Conservation (phyloP, 1,140 invertebrate species). For the Hycleus phaleratus region DNA sequence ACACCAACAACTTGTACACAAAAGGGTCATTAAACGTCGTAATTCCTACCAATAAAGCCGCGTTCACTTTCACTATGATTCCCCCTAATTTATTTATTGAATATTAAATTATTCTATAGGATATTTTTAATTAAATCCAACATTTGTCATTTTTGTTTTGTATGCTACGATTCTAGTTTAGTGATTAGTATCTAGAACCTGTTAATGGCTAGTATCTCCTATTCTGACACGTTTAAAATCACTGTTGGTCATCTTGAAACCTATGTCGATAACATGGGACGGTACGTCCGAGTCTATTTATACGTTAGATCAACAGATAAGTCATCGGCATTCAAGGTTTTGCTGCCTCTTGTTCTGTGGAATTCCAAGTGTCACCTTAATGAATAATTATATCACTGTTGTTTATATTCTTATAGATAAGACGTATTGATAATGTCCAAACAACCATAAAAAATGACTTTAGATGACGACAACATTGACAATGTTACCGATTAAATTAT, state of each 20-base stretch:
- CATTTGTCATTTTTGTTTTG: no score
- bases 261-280: slow-evolving; percentile 1
- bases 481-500: slow-evolving; percentile 14
- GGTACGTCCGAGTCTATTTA: slow-evolving; percentile 10
- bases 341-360: no score
- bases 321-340: slow-evolving; percentile 8
- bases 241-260: slow-evolving; percentile 5
- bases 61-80: slow-evolving; percentile 3
- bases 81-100: no score
- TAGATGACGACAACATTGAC: slow-evolving; percentile 2
- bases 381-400: slow-evolving; percentile 25
- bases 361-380: slow-evolving; percentile 23
- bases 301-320: slow-evolving; percentile 7
- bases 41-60: not conserved
- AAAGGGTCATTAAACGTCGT: slow-evolving; percentile 10
- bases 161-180: no score
- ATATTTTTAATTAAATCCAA: no score
- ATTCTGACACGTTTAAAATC: slow-evolving; percentile 8
- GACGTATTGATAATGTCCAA: slow-evolving; percentile 9
- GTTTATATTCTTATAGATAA: slow-evolving; percentile 20
- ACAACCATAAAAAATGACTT: slow-evolving; percentile 15
- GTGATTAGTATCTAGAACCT: slow-evolving; percentile 1
- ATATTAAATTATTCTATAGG: no score
- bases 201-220: slow-evolving; percentile 7
- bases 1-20: not conserved